Percentiles rank a stretch among this genome's conserved stretches.
Conservation (phyloP, 2,113 vertebrate genomes). For the Hyaena hyaena region DNA sequence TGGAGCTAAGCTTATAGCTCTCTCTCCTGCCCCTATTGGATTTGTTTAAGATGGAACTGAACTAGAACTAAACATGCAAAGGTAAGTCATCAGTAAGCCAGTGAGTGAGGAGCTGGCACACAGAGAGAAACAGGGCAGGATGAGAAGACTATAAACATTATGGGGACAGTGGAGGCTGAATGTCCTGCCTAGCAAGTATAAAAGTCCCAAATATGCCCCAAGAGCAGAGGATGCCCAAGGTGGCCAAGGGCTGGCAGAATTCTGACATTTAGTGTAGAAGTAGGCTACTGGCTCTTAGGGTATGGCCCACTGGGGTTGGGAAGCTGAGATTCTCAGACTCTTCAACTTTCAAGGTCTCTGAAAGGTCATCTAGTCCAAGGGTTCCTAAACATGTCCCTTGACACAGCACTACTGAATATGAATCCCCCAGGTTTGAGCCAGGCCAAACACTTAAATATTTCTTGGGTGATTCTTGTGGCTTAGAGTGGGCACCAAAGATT, state of each 20-base stretch:
- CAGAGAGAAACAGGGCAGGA: not conserved
- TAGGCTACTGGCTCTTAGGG: not conserved
- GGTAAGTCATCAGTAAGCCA: no score
- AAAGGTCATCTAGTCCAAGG: not conserved
- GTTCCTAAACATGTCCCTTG: not conserved
- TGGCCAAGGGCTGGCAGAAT: not conserved
- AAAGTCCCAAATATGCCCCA: not conserved
- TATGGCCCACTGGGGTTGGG: no score
- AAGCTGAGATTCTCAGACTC: not conserved
- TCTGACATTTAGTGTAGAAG: not conserved
- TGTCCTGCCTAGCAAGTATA: not conserved
- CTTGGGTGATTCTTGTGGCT: not conserved
- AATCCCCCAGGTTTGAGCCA: not conserved
- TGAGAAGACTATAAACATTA: not conserved
- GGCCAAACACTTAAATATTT: not conserved
- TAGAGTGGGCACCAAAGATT: not conserved
- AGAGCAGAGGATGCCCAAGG: not conserved
- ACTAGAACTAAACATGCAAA: not conserved
- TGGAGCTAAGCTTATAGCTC: not conserved
- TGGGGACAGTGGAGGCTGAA: not conserved
- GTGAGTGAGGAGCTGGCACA: no score
- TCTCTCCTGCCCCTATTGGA: not conserved
- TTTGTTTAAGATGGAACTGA: not conserved
- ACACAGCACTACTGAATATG: no score
- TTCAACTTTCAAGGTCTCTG: not conserved